Evolutionary conservation across 2,113 vertebrate species (phyloP), one percentile per base, ranked within the genome.

Genomic region (Ptychochromis oligacanthus): DNA sequence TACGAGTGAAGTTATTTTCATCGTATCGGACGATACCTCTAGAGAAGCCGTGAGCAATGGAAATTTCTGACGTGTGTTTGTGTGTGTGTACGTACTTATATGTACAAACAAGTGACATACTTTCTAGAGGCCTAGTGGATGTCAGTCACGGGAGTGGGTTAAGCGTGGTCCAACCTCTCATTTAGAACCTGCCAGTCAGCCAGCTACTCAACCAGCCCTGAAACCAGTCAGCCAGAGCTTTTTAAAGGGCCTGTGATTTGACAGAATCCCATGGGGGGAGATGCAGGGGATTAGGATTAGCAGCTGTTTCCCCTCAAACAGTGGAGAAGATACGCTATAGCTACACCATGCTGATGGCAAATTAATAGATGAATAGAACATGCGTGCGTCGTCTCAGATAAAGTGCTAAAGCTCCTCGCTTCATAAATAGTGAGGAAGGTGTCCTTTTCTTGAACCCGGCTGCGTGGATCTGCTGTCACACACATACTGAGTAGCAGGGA

Each of bases 301-400:
- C 91, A 89, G 88, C 92, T 94, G 92, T 94, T 95, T 93, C 93
- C 94, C 91, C 91, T 93, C 91, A 93, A 94, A 94, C 93, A 89
- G 86, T 89, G 75, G 90, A 92, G 93, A 87, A 91, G 93, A 93
- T 92, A 92, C 31, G 89, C 87, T 76, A 81, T 59, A 90, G 90
- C 89, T 92, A 93, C 87, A 89, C 93, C 89, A 87, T 34, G 75
- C 92, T 94, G 93, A 93, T 87, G 90, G 92, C 93, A 94, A 95
- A 95, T 95, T 93, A 95, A 94, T 93, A 93, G 89, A 92, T 91
- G 92, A 93, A 94, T 92, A 90, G 94, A 91, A 91, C 91, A 82
- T 88, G 91, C 91, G 74, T 86, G 91, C 79, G 60, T 88, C 55
- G 89, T 84, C 89, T 93, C 89, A 86, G 92, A 95, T 95, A 95